phyloP scores from a whole-genome alignment of 2,888 invertebrate genomes.

The Eupithecia exiguata region DNA sequence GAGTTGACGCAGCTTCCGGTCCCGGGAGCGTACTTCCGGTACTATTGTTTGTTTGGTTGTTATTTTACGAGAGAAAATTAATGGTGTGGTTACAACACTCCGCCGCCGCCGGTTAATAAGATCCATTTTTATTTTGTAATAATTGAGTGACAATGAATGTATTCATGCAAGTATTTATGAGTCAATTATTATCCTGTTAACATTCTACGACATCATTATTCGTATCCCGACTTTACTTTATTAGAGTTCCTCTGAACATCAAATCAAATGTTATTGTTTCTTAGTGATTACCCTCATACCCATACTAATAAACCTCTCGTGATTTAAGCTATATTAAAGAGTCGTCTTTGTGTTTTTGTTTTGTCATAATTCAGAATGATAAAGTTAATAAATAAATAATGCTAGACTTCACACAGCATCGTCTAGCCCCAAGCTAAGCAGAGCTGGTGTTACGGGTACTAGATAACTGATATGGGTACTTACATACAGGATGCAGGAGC shows the following conservation, averaged over 20 bases:
- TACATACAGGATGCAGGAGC: too few relatives aligned
- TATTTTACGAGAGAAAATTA: background rate
- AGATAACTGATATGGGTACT: too few relatives aligned
- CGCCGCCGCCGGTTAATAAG: background rate
- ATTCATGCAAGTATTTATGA: background rate
- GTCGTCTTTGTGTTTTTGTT: too few relatives aligned
- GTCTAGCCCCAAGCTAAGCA: too few relatives aligned
- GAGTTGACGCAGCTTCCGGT: conserved; percentile 44
- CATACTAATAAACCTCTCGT: too few relatives aligned
- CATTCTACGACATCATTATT: background rate
- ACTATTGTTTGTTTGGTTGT: conserved; percentile 4
- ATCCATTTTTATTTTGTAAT: background rate
- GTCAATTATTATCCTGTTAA: background rate
- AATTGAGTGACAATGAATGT: background rate
- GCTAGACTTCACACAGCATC: too few relatives aligned
- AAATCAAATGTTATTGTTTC: background rate
- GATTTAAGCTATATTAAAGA: too few relatives aligned
- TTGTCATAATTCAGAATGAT: too few relatives aligned
- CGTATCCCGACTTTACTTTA: background rate
- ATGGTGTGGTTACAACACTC: background rate
- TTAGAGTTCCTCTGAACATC: background rate
- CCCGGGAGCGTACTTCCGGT: conserved; percentile 41
- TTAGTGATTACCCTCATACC: too few relatives aligned
- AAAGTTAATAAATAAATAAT: too few relatives aligned
- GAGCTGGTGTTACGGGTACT: too few relatives aligned